Percentiles rank a stretch among this genome's conserved stretches.
These are phyloP conservation scores for Oncorhynchus nerka DNA, from an alignment of 2,113 vertebrate species.

Conservation along the genomic window DNA sequence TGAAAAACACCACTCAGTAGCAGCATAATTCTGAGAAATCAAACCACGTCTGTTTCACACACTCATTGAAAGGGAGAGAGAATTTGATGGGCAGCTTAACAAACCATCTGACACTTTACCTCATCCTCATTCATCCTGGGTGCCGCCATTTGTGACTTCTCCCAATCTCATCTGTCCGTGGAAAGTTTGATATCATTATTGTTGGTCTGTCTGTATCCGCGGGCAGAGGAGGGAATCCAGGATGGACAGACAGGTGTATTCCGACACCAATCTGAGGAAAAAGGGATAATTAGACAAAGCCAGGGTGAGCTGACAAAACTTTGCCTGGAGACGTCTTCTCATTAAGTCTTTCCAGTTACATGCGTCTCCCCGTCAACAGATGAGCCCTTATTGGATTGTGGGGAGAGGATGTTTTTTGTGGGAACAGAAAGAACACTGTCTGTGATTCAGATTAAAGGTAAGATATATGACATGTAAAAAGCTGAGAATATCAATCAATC, in stretches of 20 bases:
- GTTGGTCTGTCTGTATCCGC: conserved; percentile 45
- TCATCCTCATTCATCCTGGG: conserved; percentile 20
- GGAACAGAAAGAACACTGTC: conserved; percentile 35
- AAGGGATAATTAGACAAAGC: conserved; percentile 63
- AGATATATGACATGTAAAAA: conserved; percentile 5
- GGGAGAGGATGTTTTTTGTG: conserved; percentile 32
- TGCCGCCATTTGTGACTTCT: conserved; percentile 12
- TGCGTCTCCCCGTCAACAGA: conserved; percentile 63
- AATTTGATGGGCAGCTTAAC: conserved; percentile 39
- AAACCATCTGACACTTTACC: conserved; percentile 41
- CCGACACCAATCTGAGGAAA: conserved; percentile 63
- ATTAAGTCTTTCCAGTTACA: conserved; percentile 69
- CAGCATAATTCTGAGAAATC: conserved; percentile 41
- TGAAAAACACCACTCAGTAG: conserved; percentile 3
- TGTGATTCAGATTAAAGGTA: conserved; percentile 27
- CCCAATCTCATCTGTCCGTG: conserved; percentile 29
- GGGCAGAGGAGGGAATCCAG: conserved; percentile 40
- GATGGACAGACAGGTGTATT: conserved; percentile 48
- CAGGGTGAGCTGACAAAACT: conserved; percentile 63
- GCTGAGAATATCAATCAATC: too few species aligned
- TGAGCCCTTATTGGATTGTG: conserved; percentile 27
- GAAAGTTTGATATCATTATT: conserved; percentile 62
- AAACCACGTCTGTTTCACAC: conserved; percentile 56
- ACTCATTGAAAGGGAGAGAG: conserved; percentile 31
- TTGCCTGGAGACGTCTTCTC: conserved; percentile 62